These are phyloP conservation scores for Pipistrellus pygmaeus DNA, from an alignment of 2,797 vertebrate species.

Conservation along the genomic window DNA sequence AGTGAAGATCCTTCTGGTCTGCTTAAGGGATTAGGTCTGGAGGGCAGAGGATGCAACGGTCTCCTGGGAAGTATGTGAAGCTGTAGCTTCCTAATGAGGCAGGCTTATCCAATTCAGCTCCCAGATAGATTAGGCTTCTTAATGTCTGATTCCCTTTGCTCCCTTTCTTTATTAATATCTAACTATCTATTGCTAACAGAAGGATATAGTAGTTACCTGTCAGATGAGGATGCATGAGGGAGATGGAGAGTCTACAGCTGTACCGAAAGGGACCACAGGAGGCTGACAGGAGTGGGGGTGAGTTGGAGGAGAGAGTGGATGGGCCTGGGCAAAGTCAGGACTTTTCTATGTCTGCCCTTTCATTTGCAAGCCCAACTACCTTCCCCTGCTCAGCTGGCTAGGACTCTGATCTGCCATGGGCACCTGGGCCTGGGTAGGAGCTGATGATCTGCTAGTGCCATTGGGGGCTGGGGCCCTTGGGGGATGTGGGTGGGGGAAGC, in stretches of 20 bases:
- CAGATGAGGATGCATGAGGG: not conserved
- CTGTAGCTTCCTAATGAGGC: not conserved
- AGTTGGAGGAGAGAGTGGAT: fast-evolving
- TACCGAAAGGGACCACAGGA: not conserved
- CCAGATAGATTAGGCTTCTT: not conserved
- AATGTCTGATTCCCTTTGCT: not conserved
- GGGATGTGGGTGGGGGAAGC: constrained; percentile 28
- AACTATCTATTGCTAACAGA: not conserved
- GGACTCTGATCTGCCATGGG: not conserved
- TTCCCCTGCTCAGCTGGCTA: constrained; percentile 22
- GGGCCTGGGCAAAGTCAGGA: not conserved
- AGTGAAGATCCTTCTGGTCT: not conserved
- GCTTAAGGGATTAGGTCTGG: not conserved
- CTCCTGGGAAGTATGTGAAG: not conserved
- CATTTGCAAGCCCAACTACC: not conserved
- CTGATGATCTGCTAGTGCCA: constrained; percentile 57
- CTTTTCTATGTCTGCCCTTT: not conserved
- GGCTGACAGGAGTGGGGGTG: not conserved
- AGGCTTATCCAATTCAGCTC: not conserved
- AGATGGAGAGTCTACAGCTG: fast-evolving
- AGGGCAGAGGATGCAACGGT: not conserved
- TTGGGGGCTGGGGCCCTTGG: not conserved
- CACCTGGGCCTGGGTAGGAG: not conserved
- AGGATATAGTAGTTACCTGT: not conserved
- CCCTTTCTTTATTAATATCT: not conserved